Evolutionary conservation across 2,113 vertebrate species (phyloP).

Genomic region (Ochotona princeps): DNA sequence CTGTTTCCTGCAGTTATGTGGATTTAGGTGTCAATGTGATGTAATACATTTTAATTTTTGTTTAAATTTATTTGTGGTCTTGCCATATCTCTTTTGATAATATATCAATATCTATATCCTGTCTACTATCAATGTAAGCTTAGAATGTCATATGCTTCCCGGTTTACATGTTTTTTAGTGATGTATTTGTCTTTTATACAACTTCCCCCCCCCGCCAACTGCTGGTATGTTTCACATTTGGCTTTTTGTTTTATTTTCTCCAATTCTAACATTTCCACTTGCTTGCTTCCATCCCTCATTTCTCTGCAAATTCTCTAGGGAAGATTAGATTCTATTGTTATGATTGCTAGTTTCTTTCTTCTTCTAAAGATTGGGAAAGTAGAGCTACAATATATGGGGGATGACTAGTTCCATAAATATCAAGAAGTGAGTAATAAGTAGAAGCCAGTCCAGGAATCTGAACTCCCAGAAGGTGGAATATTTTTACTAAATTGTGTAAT

Average conservation of each 20-base stretch:
- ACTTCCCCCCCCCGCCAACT: not conserved
- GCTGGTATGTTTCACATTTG: not conserved
- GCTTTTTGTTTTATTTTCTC: not conserved
- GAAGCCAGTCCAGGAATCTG: not conserved
- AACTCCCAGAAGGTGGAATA: not conserved
- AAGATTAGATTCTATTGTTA: not conserved
- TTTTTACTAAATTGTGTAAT: not conserved
- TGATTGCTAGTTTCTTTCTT: conserved; percentile 31
- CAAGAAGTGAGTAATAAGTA: not conserved
- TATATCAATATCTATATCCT: not conserved
- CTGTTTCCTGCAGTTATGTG: not conserved
- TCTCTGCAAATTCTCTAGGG: conserved; percentile 3
- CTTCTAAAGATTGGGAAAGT: not conserved
- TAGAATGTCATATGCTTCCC: not conserved
- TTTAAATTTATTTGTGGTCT: conserved; percentile 19
- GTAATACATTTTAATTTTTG: conserved; percentile 18
- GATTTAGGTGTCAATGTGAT: not conserved
- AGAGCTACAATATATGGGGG: conserved; percentile 8
- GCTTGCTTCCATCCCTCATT: not conserved
- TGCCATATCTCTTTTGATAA: not conserved
- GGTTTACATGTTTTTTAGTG: not conserved
- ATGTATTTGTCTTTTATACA: not conserved
- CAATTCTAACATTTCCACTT: conserved; percentile 11
- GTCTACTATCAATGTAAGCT: not conserved
- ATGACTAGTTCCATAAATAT: conserved; percentile 30